Base-by-base conservation (phyloP, 1,140 invertebrate species). In the Drosophila parvula region DNA sequence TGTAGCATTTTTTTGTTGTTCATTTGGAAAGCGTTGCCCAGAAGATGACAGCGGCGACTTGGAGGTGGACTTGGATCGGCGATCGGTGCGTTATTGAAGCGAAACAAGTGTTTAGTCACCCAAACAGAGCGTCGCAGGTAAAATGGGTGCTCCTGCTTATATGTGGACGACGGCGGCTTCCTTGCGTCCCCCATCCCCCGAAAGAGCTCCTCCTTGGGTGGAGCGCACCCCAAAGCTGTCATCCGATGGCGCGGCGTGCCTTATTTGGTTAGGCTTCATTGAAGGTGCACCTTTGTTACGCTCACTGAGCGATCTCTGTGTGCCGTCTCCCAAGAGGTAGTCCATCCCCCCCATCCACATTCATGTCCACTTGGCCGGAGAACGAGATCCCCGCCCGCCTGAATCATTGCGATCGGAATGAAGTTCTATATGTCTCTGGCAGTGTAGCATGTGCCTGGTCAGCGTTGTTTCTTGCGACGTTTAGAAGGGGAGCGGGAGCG, bases 51-150 rank as follows among this genome's bases (percentile, higher is more conserved):
- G 83, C 83, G 68, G 51, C 50, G 69, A 73, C 60, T 71, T 71
- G 43, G 64, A 70, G 65, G 51, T 71, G 68, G 64, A 70, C 68
- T 50, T 67, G 58, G 45, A 53, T 22, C 68, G 68, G 16, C 60
- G 63, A 51, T 70, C 78, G 86, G 90, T 91, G 90, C 90, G 90
- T 91, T 91, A 91, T 90, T 91, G 90, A 91, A 91, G 90, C 90
- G 90, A 91, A 90, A 91, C 90, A 91, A 91, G 90, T 91, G 90
- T 91, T 91, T 91, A 91, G 90, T 91, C 90, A 91, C 90, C 86
- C 89, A 86, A 85, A 85, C 75, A 89, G 70, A 77, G 56, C 48
- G 45, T 57, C 80, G 80, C 85, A 89, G 85, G 85, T 90, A 89
- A 89, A 79, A 71, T 89, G 85, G 74, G 84, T 80, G 80, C 80